These are phyloP conservation scores for Plagodis dolabraria DNA, from an alignment of 2,888 invertebrate genomes.

Conservation along the genomic window DNA sequence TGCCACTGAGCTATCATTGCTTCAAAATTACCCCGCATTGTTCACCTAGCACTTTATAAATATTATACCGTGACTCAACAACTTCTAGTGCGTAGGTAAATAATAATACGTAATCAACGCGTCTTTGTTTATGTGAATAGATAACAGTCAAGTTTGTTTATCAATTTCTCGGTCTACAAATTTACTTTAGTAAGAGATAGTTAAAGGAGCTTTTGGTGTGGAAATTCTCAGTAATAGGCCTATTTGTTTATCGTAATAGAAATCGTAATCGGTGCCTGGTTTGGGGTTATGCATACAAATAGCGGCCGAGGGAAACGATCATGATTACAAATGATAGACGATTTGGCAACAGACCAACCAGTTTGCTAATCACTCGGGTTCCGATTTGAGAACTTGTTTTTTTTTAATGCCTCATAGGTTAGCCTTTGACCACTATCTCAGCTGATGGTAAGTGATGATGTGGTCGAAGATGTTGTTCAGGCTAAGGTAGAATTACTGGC, in stretches of 20 bases:
- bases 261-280: constrained; percentile 21
- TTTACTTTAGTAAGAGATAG: constrained; percentile 10
- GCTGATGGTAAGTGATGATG: too few species aligned
- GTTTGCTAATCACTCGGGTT: not conserved
- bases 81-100: too few species aligned
- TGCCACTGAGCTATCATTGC: too few species aligned
- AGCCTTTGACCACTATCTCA: too few species aligned
- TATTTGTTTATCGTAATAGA: constrained; percentile 17
- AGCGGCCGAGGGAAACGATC: constrained; percentile 10
- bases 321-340: constrained; percentile 9
- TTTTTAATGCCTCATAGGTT: too few species aligned
- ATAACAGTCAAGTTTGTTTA: not conserved
- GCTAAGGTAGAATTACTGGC: too few species aligned
- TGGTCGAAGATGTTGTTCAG: too few species aligned
- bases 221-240: constrained; percentile 10
- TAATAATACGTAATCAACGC: too few species aligned
- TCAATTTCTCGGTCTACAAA: constrained; percentile 1
- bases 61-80: too few species aligned
- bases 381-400: not conserved
- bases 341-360: constrained; percentile 9
- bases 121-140: not conserved
- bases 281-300: constrained; percentile 27
- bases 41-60: too few species aligned
- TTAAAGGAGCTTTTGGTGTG: constrained; percentile 14
- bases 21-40: too few species aligned